These are phyloP conservation scores for Drosophila obscura DNA, from an alignment of 1,140 invertebrate genomes.

Conservation along the genomic window DNA sequence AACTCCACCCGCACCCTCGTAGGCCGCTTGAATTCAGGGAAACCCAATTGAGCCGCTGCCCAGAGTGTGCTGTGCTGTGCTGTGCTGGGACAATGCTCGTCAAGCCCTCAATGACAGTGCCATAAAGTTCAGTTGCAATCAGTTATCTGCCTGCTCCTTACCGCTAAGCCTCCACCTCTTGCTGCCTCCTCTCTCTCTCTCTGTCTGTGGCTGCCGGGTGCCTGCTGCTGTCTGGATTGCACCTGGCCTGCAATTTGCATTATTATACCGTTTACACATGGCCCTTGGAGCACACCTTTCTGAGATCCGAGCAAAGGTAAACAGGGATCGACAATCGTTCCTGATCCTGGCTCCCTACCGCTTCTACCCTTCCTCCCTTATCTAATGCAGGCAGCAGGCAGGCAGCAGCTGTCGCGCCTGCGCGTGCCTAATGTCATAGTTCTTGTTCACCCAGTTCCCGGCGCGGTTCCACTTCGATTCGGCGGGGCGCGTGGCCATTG, in stretches of 20 bases:
- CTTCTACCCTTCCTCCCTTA: not conserved
- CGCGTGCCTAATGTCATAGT: constrained; percentile 73
- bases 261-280: constrained; percentile 74
- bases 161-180: not conserved
- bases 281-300: constrained; percentile 52
- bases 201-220: constrained; percentile 22
- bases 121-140: constrained; percentile 55
- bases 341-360: constrained; percentile 37
- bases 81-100: not conserved
- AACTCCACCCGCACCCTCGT: constrained; percentile 12
- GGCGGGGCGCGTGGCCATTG: constrained; percentile 61
- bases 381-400: constrained; percentile 37
- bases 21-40: too few relatives aligned
- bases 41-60: too few relatives aligned
- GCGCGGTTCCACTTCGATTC: constrained; percentile 23
- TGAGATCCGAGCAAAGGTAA: constrained; percentile 30
- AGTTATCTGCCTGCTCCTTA: constrained; percentile 36
- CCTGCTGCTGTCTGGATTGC: constrained; percentile 62
- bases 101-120: constrained; percentile 33
- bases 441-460: constrained; percentile 36
- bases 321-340: constrained; percentile 45
- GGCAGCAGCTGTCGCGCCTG: constrained; percentile 66
- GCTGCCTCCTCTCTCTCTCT: constrained; percentile 1
- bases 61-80: too few relatives aligned
- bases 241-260: constrained; percentile 81